Evolutionary conservation across 2,113 vertebrate genomes (phyloP).

Genomic region (Eptesicus fuscus): DNA sequence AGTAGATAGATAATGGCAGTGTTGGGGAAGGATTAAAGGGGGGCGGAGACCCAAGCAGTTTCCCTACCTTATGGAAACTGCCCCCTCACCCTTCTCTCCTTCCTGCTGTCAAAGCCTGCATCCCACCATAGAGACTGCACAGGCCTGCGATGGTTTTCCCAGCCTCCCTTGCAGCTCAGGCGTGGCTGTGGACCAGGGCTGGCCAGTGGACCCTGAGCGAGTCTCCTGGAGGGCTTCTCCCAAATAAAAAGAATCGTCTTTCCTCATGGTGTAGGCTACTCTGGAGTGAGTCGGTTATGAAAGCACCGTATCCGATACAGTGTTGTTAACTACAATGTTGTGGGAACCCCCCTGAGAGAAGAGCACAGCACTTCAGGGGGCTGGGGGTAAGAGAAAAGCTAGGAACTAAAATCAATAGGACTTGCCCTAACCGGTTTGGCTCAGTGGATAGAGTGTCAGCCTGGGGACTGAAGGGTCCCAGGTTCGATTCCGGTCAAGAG

Average conservation of each 20-base stretch:
- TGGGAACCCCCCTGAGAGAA: not conserved
- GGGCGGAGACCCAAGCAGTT: not conserved
- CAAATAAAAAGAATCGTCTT: not conserved
- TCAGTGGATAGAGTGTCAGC: too few species aligned
- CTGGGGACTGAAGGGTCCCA: too few species aligned
- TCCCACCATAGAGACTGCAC: not conserved
- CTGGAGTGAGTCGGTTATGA: not conserved
- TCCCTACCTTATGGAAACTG: not conserved
- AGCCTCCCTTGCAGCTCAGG: not conserved
- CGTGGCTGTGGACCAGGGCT: rapidly evolving
- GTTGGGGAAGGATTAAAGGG: not conserved
- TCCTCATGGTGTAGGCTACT: not conserved
- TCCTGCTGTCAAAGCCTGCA: not conserved
- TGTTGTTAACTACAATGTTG: not conserved
- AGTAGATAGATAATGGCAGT: not conserved
- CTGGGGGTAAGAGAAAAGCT: not conserved
- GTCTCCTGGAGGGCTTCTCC: not conserved
- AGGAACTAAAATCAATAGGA: not conserved
- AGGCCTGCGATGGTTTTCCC: not conserved
- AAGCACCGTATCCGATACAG: not conserved
- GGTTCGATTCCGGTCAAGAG: too few species aligned
- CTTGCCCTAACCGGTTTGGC: too few species aligned
- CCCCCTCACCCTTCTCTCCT: not conserved
- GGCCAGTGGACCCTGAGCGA: not conserved
- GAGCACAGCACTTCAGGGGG: not conserved